A percentile compares a stretch with the other conserved stretches of the same genome.
Evolutionary conservation across 2,888 invertebrate genomes (phyloP).

Genomic region (Phymatocera aterrima): DNA sequence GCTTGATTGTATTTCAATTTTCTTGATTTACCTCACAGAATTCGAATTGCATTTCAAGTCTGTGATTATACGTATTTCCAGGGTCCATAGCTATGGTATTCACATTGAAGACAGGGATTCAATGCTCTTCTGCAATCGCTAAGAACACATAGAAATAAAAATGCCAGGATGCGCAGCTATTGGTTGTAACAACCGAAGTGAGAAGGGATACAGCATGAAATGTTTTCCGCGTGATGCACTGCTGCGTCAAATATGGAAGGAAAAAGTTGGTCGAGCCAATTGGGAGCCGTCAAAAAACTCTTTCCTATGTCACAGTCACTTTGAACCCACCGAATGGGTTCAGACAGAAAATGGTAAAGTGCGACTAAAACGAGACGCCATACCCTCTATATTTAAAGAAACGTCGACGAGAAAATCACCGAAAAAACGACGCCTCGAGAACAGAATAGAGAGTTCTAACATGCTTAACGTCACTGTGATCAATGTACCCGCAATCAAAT

Average conservation of each 20-base stretch:
- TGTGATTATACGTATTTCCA: too few species aligned
- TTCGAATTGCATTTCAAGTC: too few species aligned
- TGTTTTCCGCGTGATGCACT: constrained; percentile 71
- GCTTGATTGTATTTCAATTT: too few species aligned
- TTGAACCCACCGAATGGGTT: constrained; percentile 67
- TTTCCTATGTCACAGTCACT: constrained; percentile 71
- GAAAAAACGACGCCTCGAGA: constrained; percentile 60
- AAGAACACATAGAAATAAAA: constrained; percentile 47
- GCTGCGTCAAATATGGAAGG: constrained; percentile 69
- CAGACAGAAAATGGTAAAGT: constrained; percentile 63
- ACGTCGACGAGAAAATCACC: constrained; percentile 68
- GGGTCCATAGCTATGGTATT: too few species aligned
- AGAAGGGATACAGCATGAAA: constrained; percentile 73
- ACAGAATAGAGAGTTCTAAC: neutral
- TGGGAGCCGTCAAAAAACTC: constrained; percentile 72
- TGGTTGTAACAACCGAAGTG: constrained; percentile 71
- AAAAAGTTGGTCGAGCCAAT: constrained; percentile 68
- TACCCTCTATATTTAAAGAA: constrained; percentile 68
- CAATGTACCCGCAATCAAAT: neutral
- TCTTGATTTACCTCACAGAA: too few species aligned
- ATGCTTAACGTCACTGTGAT: neutral
- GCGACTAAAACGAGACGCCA: constrained; percentile 67
- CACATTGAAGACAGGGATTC: too few species aligned
- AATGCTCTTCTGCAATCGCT: too few species aligned
- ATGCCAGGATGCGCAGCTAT: constrained; percentile 73